These are phyloP conservation scores for Junonia oenone DNA, from an alignment of 2,888 invertebrate species.

Conservation along the genomic window DNA sequence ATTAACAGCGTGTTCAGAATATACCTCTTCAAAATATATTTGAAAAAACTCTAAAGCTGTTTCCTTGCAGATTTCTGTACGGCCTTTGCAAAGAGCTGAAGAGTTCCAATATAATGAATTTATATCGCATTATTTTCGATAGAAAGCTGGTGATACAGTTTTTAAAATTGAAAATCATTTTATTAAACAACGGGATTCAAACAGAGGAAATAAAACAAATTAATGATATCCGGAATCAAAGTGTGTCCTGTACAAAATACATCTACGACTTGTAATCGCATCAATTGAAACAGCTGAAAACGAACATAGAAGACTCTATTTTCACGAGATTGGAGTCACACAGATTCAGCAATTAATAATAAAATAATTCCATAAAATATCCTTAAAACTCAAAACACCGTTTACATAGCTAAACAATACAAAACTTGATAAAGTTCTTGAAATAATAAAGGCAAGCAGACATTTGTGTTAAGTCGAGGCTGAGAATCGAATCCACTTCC, in stretches of 20 bases:
- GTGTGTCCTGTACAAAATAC: too few relatives aligned
- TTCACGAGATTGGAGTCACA: background rate
- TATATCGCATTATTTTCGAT: too few relatives aligned
- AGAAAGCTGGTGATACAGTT: too few relatives aligned
- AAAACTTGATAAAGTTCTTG: constrained; percentile 62
- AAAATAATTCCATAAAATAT: constrained; percentile 3
- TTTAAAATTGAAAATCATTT: too few relatives aligned
- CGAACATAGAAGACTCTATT: too few relatives aligned
- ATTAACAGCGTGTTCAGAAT: constrained; percentile 43
- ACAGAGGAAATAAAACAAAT: too few relatives aligned
- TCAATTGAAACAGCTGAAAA: too few relatives aligned
- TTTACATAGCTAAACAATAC: constrained; percentile 54
- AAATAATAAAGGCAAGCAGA: constrained; percentile 65
- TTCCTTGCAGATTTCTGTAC: background rate
- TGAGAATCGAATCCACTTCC: constrained; percentile 45
- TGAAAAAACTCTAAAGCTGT: background rate
- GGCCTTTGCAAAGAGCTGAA: background rate
- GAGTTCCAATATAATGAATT: too few relatives aligned
- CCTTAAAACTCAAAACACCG: constrained; percentile 33
- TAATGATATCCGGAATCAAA: too few relatives aligned
- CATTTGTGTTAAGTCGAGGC: constrained; percentile 48
- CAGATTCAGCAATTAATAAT: background rate
- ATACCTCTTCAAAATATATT: background rate
- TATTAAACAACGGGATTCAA: too few relatives aligned
- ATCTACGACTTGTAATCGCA: too few relatives aligned